phyloP scores from a whole-genome alignment of 2,888 invertebrate species.

The Eurytoma californica region DNA sequence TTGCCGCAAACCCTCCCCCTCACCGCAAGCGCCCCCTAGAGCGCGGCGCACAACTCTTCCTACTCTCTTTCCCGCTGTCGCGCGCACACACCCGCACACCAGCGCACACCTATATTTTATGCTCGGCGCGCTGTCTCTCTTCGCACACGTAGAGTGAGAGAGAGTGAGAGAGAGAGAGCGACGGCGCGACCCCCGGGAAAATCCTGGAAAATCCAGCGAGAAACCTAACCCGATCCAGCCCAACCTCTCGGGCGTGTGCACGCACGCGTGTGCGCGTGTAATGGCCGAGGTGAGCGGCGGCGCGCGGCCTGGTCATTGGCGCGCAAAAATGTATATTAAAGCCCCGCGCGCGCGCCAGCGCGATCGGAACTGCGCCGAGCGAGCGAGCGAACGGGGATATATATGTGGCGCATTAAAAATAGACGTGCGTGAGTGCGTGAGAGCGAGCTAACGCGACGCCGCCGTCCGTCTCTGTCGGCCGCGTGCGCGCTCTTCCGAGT shows the following conservation, averaged over 20 bases:
- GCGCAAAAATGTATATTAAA: slow-evolving; percentile 69
- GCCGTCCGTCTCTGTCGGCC: too few species aligned
- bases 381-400: background rate
- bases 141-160: slow-evolving; percentile 37
- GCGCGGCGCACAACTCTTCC: slow-evolving; percentile 46
- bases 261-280: slow-evolving; percentile 58
- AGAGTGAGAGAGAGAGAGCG: slow-evolving; percentile 57
- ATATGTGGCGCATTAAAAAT: slow-evolving; percentile 56
- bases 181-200: slow-evolving; percentile 72
- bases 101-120: slow-evolving; percentile 54
- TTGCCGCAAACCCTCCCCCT: slow-evolving; percentile 45
- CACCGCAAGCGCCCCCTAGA: slow-evolving; percentile 50
- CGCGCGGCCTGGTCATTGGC: slow-evolving; percentile 61
- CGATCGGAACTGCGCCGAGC: slow-evolving; percentile 59
- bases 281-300: slow-evolving; percentile 55
- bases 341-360: slow-evolving; percentile 55
- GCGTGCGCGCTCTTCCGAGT: background rate
- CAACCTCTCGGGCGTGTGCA: slow-evolving; percentile 60
- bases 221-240: slow-evolving; percentile 58
- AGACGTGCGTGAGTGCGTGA: slow-evolving; percentile 35
- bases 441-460: slow-evolving; percentile 1
- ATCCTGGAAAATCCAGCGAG: slow-evolving; percentile 73
- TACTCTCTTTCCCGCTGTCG: slow-evolving; percentile 47
- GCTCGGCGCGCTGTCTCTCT: slow-evolving; percentile 14
- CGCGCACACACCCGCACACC: slow-evolving; percentile 47